These are phyloP conservation scores for Anoplius nigerrimus DNA, from an alignment of 2,888 invertebrate genomes.

Conservation along the genomic window DNA sequence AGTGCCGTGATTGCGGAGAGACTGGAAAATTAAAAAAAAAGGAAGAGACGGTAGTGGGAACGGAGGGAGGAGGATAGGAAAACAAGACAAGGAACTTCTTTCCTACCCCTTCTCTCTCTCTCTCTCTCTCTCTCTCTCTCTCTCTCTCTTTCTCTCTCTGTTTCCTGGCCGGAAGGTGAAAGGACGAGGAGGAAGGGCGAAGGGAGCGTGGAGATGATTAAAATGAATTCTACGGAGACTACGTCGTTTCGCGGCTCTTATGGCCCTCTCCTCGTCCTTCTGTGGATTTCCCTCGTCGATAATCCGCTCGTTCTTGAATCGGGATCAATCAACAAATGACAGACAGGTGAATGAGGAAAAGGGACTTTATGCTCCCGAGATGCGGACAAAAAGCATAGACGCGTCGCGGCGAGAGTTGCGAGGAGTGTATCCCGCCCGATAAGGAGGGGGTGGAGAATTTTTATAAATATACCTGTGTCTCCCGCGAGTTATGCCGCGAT, in stretches of 20 bases:
- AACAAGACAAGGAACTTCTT: conserved; percentile 5
- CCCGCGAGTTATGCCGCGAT: too few species aligned
- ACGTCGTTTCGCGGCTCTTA: not conserved
- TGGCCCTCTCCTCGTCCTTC: not conserved
- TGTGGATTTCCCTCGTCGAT: conserved; percentile 19
- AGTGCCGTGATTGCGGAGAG: conserved; percentile 62
- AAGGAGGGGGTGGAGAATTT: too few species aligned
- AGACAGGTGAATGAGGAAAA: not conserved
- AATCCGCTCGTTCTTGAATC: conserved; percentile 45
- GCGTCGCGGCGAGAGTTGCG: too few species aligned
- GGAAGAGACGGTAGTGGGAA: conserved; percentile 19
- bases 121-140: conserved; percentile 21
- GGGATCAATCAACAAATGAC: conserved; percentile 41
- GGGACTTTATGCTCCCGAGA: too few species aligned
- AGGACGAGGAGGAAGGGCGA: conserved; percentile 32
- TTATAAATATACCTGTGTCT: too few species aligned
- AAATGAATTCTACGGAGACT: conserved; percentile 50
- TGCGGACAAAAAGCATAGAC: too few species aligned
- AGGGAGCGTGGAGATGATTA: conserved; percentile 47
- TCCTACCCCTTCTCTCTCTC: not conserved
- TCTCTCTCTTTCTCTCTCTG: conserved; percentile 14
- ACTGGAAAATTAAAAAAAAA: conserved; percentile 50
- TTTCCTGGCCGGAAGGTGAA: conserved; percentile 51
- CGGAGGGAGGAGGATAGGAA: not conserved
- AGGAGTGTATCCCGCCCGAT: too few species aligned